Evolutionary conservation across 2,888 invertebrate species (phyloP).

Genomic region (Taphrorychus bicolor): DNA sequence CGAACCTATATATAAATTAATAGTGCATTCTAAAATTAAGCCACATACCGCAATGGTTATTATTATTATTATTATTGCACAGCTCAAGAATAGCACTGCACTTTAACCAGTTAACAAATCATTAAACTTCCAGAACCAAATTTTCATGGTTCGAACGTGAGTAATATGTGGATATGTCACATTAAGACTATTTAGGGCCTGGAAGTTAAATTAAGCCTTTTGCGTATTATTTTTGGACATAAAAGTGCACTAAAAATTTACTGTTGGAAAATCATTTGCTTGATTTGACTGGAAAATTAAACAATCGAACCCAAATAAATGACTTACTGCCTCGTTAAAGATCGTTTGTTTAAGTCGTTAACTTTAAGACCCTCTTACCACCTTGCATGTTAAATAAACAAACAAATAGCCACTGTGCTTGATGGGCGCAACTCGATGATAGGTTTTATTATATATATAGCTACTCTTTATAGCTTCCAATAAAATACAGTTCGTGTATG

Average conservation of each 20-base stretch:
- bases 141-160: not conserved
- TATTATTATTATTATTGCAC: constrained; percentile 12
- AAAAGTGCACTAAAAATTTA: not conserved
- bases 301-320: not conserved
- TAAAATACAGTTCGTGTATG: no score
- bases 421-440: not conserved
- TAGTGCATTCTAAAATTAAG: constrained; percentile 18
- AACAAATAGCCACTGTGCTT: not conserved
- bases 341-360: not conserved
- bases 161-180: not conserved
- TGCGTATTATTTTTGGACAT: not conserved
- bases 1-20: constrained; percentile 26
- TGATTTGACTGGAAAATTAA: not conserved
- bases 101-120: constrained; percentile 25
- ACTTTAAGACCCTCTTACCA: not conserved
- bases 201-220: not conserved
- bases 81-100: constrained; percentile 21
- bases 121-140: not conserved
- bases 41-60: constrained; percentile 18
- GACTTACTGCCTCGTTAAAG: not conserved
- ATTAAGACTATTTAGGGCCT: not conserved
- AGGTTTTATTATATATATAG: not conserved
- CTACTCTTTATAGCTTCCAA: no score
- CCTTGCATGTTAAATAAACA: not conserved
- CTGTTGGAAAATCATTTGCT: not conserved